Evolutionary conservation across 1,140 invertebrate species (phyloP), one percentile per base, ranked within the genome.

Genomic region (Trichonephila inaurata): DNA sequence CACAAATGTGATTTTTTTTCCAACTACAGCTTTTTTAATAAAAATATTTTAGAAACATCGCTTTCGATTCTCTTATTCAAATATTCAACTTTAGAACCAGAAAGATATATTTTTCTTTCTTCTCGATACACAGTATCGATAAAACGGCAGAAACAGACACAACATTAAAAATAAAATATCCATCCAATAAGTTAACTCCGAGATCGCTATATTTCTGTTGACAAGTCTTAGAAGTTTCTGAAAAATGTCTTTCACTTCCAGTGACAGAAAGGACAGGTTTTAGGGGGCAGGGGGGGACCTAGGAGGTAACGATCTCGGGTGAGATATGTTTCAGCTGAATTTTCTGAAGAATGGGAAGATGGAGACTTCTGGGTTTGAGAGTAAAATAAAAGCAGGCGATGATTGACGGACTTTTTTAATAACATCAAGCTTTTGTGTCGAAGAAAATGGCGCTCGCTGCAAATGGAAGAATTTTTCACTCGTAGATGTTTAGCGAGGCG

Each of bases 201-300:
- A 58, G 69, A 89, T 89, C 88, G 64, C 88, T 77, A 77, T 89
- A 89, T 77, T 89, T 89, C 62, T 89, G 88, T 89, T 89, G 88
- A 89, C 88, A 89, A 72, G 88, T 89, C 66, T 89, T 72, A 89
- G 88, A 89, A 89, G 88, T 89, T 89, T 89, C 44, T 89, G 88
- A 89, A 89, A 89, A 89, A 89, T 89, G 88, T 89, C 88, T 69
- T 89, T 89, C 88, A 89, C 64, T 89, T n/a, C 44, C n/a, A 19
- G 28, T 77, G 88, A 89, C 88, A 89, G 66, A 24, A 28, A 40
- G 24, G 86, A 85, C 83, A 85, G 83, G 24, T 85, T 85, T 85
- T 58, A 51, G 62, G 86, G 18, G 33, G 86, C 18, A 61, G 18
- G 44, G 44, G 21, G n/a, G 88, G n/a, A 33, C 21, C 44, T 12